Conservation (phyloP, 1,140 invertebrate species). For the Colletes gigas region DNA sequence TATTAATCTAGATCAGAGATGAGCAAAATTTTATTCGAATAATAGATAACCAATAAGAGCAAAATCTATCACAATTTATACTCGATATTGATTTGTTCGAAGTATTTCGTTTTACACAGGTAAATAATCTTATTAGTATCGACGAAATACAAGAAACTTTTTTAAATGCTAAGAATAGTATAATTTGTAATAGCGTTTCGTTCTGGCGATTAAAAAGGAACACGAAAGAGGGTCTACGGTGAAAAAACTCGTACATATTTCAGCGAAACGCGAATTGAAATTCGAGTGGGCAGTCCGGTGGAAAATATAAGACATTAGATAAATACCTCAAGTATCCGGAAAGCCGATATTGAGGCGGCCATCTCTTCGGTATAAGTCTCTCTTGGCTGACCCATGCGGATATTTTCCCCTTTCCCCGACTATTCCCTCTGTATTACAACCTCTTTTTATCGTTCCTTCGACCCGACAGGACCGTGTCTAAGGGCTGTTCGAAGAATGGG, state of each 20-base stretch:
- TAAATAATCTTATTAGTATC: too few species aligned
- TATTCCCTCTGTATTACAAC: slow-evolving; percentile 63
- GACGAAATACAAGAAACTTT: too few species aligned
- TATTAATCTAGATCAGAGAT: too few species aligned
- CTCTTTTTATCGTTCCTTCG: slow-evolving; percentile 61
- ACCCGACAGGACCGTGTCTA: slow-evolving; percentile 42
- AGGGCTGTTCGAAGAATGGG: not conserved
- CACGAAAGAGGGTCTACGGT: not conserved
- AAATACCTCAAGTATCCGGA: slow-evolving; percentile 77
- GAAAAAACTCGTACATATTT: not conserved
- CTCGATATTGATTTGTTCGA: too few species aligned
- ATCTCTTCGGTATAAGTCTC: slow-evolving; percentile 77
- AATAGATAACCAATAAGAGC: too few species aligned
- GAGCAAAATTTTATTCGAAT: too few species aligned
- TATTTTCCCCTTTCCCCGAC: slow-evolving; percentile 74
- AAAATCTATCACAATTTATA: too few species aligned
- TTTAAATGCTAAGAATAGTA: too few species aligned
- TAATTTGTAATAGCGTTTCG: too few species aligned
- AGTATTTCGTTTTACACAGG: too few species aligned
- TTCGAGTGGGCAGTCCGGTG: slow-evolving; percentile 73
- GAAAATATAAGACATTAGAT: slow-evolving; percentile 80
- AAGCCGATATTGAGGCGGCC: slow-evolving; percentile 79
- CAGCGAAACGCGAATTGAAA: slow-evolving; percentile 58
- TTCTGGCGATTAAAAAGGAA: not conserved
- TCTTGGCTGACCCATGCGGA: slow-evolving; percentile 81